Conservation (phyloP, 2,888 invertebrate genomes). For the Lissonota sp. region DNA sequence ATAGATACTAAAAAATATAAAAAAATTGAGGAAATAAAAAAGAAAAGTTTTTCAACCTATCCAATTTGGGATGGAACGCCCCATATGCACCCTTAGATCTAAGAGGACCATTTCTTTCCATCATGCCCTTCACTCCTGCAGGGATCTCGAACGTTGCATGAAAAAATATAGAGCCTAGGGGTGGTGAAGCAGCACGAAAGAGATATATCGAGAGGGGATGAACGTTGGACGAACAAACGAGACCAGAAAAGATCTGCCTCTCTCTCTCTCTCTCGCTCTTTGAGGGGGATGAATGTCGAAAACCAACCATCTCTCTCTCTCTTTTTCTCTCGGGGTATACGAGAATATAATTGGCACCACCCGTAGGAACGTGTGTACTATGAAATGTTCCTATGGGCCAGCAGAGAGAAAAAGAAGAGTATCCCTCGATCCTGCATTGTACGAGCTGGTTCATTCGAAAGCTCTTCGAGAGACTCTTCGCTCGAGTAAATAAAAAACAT, state of each 20-base stretch:
- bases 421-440: slow-evolving; percentile 62
- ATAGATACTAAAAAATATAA: too few relatives aligned
- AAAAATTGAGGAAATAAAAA: background rate
- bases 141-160: slow-evolving; percentile 10
- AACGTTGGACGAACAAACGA: slow-evolving; percentile 30
- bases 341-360: slow-evolving; percentile 79
- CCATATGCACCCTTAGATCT: background rate
- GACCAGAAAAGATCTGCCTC: slow-evolving; percentile 5
- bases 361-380: slow-evolving; percentile 57
- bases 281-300: slow-evolving; percentile 33
- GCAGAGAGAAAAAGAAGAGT: slow-evolving; percentile 26
- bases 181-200: slow-evolving; percentile 32
- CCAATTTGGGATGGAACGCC: too few relatives aligned
- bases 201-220: slow-evolving; percentile 24
- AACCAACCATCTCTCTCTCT: slow-evolving; percentile 11
- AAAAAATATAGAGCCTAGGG: slow-evolving; percentile 13
- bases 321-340: slow-evolving; percentile 65
- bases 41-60: too few relatives aligned
- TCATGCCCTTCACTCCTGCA: slow-evolving; percentile 29
- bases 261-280: slow-evolving; percentile 10
- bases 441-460: slow-evolving; percentile 66
- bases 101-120: slow-evolving; percentile 18
- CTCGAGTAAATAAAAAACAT: slow-evolving; percentile 69
- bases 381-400: slow-evolving; percentile 47
- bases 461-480: slow-evolving; percentile 66